Percentiles rank a stretch among this genome's conserved stretches.
Conservation (phyloP, 2,888 invertebrate species). For the Hydrotaea diabolus region DNA sequence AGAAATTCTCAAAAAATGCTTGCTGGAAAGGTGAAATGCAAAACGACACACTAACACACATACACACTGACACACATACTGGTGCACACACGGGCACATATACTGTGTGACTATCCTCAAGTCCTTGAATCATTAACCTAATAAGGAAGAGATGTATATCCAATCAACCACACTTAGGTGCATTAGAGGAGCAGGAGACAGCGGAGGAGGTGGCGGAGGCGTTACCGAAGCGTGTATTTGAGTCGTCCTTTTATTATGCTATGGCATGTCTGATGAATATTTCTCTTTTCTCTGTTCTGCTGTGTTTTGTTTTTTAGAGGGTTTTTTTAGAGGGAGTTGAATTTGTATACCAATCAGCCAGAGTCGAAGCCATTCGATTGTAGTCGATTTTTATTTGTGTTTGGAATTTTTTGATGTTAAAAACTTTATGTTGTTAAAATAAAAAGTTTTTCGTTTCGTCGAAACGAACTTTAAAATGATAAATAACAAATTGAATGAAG, state of each 20-base stretch:
- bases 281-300: too few species aligned
- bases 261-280: conserved; percentile 7
- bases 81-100: too few species aligned
- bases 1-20: neutral
- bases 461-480: neutral
- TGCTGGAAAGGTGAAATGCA: neutral
- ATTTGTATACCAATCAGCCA: neutral
- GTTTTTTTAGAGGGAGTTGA: neutral
- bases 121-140: conserved; percentile 24
- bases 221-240: too few species aligned
- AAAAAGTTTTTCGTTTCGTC: too few species aligned
- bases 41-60: neutral
- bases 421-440: neutral
- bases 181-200: too few species aligned
- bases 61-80: too few species aligned
- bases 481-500: neutral
- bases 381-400: neutral
- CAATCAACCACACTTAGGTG: neutral
- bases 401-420: neutral
- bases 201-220: neutral
- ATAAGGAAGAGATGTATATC: neutral
- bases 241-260: neutral
- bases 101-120: neutral
- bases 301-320: too few species aligned
- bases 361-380: neutral